A percentile compares a stretch with the other conserved stretches of the same genome.
phyloP scores from a whole-genome alignment of 2,797 vertebrate genomes.

The Anisognathus igniventris region DNA sequence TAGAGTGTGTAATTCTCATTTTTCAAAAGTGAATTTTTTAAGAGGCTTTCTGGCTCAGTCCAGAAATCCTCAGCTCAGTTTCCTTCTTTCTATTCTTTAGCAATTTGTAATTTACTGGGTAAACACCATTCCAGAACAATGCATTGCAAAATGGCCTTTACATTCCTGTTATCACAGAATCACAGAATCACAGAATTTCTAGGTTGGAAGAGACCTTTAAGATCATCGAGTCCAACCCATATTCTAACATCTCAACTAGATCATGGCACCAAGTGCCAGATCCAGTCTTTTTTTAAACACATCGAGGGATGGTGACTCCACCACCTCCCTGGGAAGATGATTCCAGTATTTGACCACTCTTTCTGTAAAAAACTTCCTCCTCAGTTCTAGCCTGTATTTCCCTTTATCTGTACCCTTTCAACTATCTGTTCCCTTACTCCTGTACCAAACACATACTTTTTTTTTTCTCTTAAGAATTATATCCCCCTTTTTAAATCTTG shows the following conservation, averaged over 20 bases:
- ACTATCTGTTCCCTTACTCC: background rate
- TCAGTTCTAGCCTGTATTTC: no score
- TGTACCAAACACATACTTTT: background rate
- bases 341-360: no score
- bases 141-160: background rate
- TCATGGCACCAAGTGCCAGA: no score
- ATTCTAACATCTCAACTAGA: no score
- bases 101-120: background rate
- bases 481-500: background rate
- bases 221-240: no score
- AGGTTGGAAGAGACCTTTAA: no score
- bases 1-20: background rate
- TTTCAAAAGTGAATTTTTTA: background rate
- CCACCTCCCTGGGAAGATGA: no score
- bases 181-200: no score
- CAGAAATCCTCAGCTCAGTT: background rate
- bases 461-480: background rate
- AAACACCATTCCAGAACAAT: fast-evolving
- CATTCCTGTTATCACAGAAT: background rate
- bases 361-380: no score
- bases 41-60: background rate
- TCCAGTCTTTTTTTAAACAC: no score
- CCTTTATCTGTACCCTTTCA: background rate
- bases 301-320: no score
- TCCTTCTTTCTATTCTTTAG: background rate